Percentiles rank a stretch among this genome's conserved stretches.
Conservation (phyloP, 2,113 vertebrate genomes). For the Dasypus novemcinctus region DNA sequence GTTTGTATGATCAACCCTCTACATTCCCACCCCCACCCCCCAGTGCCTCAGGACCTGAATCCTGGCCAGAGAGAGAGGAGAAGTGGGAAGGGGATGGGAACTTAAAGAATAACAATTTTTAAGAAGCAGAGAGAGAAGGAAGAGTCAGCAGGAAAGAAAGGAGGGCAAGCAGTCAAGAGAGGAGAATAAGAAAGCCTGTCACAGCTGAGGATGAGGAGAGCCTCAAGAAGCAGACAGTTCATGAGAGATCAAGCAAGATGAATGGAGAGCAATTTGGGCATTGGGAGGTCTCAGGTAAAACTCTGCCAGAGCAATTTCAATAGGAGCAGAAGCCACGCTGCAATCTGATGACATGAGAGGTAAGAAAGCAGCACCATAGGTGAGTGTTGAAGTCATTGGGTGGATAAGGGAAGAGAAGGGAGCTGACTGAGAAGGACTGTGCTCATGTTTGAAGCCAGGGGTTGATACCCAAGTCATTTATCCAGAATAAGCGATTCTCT, state of each 20-base stretch:
- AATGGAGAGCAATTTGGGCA: not conserved
- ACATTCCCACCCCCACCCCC: not conserved
- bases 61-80: not conserved
- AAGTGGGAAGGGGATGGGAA: not conserved
- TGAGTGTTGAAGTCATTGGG: not conserved
- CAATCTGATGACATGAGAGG: not conserved
- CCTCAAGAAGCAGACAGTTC: not conserved
- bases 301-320: not conserved
- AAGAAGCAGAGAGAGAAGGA: not conserved
- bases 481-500: not conserved
- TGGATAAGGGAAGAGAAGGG: not conserved
- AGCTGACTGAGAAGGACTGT: not conserved
- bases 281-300: not conserved
- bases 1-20: not conserved
- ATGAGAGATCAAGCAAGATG: not conserved
- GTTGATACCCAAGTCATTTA: not conserved
- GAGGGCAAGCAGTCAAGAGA: not conserved
- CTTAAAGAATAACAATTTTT: not conserved
- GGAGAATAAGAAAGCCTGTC: not conserved
- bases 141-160: not conserved
- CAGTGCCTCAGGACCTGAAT: not conserved
- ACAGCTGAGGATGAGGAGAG: not conserved
- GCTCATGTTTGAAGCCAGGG: not conserved
- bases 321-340: not conserved
- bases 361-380: rapidly evolving